Conservation (phyloP, 2,888 invertebrate genomes). For the Ornithoptera priamus region DNA sequence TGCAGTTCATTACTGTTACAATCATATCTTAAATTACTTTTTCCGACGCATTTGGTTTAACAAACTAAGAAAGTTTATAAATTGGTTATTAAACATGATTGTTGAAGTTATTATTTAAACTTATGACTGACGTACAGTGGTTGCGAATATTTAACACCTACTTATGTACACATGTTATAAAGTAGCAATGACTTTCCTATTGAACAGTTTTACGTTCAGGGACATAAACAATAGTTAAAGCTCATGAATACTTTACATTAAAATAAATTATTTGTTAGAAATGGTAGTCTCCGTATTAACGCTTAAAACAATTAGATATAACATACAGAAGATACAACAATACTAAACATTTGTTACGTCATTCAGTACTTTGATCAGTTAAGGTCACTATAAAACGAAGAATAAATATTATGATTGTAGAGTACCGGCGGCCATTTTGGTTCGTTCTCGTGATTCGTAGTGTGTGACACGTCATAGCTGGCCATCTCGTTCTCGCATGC, state of each 20-base stretch:
- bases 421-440: constrained; percentile 78
- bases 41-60: constrained; percentile 34
- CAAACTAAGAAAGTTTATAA: constrained; percentile 21
- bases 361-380: constrained; percentile 77
- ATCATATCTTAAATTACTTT: constrained; percentile 53
- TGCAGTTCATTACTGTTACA: constrained; percentile 56
- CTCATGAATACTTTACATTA: constrained; percentile 52
- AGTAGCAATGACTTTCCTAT: constrained; percentile 33
- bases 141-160: constrained; percentile 24
- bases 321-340: constrained; percentile 54
- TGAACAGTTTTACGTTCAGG: constrained; percentile 35
- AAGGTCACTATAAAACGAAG: constrained; percentile 77
- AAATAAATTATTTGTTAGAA: constrained; percentile 38
- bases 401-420: constrained; percentile 81
- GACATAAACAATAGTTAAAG: constrained; percentile 53
- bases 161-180: constrained; percentile 23
- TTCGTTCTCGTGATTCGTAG: constrained; percentile 77
- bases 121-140: constrained; percentile 24
- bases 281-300: constrained; percentile 54
- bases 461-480: constrained; percentile 74
- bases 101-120: constrained; percentile 27
- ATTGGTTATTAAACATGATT: constrained; percentile 2
- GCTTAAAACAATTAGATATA: constrained; percentile 43
- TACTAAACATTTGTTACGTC: constrained; percentile 69
- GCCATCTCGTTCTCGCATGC: constrained; percentile 72